Conservation (phyloP, 2,797 vertebrate genomes). For the Galaxias olidus region DNA sequence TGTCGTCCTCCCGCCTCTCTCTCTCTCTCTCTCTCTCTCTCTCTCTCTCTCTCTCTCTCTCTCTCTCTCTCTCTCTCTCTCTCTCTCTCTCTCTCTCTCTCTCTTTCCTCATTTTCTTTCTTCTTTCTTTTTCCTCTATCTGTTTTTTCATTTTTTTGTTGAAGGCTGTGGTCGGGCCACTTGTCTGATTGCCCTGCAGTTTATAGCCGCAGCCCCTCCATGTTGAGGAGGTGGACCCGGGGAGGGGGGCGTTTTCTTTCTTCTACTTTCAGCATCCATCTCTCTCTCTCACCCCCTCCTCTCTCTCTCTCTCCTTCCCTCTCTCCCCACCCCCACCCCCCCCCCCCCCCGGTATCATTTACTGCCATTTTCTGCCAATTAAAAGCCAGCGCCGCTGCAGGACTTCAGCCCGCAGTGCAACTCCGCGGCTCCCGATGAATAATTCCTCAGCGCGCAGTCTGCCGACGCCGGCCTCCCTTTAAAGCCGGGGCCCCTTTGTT, state of each 20-base stretch:
- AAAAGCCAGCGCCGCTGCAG: slow-evolving; percentile 77
- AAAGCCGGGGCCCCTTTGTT: slow-evolving; percentile 75
- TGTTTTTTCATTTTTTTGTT: not conserved
- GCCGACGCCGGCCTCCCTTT: slow-evolving; percentile 76
- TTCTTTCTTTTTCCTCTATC: not conserved
- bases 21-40: slow-evolving; percentile 45
- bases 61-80: slow-evolving; percentile 53
- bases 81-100: slow-evolving; percentile 45
- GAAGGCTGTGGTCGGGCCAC: too few relatives aligned
- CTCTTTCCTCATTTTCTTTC: slow-evolving; percentile 34
- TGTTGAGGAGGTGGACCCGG: slow-evolving; percentile 62
- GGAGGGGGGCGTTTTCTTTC: slow-evolving; percentile 33
- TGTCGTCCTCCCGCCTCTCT: slow-evolving; percentile 58
- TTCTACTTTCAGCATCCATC: slow-evolving; percentile 59
- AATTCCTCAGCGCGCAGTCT: slow-evolving; percentile 75
- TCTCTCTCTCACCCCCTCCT: slow-evolving; percentile 45
- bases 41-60: slow-evolving; percentile 64
- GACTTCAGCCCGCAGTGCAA: slow-evolving; percentile 76
- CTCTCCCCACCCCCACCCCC: not conserved
- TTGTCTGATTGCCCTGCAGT: too few relatives aligned
- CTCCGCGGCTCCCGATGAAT: slow-evolving; percentile 74
- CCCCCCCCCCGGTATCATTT: slow-evolving; percentile 68
- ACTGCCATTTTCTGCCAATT: slow-evolving; percentile 80
- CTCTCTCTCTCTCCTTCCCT: not conserved
- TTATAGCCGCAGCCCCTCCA: slow-evolving; percentile 52